Percentiles rank a stretch among this genome's conserved stretches.
Evolutionary conservation across 2,888 invertebrate species (phyloP).

Genomic region (Dicycla oo): DNA sequence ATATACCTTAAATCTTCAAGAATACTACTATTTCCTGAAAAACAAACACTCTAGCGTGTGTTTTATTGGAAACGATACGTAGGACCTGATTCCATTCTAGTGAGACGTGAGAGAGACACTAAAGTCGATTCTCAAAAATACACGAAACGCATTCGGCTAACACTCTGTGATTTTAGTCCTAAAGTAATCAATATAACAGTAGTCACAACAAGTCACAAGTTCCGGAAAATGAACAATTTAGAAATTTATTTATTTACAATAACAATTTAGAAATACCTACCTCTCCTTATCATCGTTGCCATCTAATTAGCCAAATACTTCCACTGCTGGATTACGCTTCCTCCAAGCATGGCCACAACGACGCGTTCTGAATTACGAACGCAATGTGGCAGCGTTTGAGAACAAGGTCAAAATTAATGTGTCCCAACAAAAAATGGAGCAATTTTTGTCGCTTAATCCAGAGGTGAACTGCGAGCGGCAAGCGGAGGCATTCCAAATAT

Average conservation of each 20-base stretch:
- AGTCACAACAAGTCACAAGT: not conserved
- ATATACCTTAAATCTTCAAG: not conserved
- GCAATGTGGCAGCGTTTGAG: conserved; percentile 18
- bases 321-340: not conserved
- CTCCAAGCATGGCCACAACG: not conserved
- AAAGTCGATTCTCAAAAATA: not conserved
- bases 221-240: not conserved
- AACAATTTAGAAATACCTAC: not conserved
- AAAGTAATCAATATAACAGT: not conserved
- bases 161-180: too few species aligned
- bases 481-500: conserved; percentile 68
- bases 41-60: too few species aligned
- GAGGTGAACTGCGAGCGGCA: conserved; percentile 43
- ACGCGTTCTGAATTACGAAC: conserved; percentile 38
- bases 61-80: not conserved
- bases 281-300: not conserved
- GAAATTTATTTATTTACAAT: too few species aligned
- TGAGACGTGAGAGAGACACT: not conserved
- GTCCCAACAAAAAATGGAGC: conserved; percentile 68
- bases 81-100: not conserved
- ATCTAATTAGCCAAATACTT: not conserved
- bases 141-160: not conserved
- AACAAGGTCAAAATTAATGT: conserved; percentile 66
- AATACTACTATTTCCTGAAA: not conserved
- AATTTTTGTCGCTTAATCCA: conserved; percentile 81